These are phyloP conservation scores for Latrodectus geometricus DNA, from an alignment of 1,140 invertebrate species.

Conservation along the genomic window DNA sequence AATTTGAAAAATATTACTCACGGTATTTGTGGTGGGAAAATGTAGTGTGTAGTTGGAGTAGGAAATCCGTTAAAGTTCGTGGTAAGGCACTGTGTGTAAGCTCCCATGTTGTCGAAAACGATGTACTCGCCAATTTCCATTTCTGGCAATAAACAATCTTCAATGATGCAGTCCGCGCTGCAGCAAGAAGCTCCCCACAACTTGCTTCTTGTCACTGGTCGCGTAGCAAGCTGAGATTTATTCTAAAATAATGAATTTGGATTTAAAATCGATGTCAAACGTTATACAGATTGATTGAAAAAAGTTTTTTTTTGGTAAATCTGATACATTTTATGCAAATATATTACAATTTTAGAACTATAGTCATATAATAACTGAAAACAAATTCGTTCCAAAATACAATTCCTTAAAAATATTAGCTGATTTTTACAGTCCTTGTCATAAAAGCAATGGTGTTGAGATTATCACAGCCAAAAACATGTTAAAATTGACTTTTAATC, in stretches of 20 bases:
- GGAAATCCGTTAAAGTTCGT: constrained; percentile 72
- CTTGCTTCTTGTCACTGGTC: constrained; percentile 61
- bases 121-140: constrained; percentile 71
- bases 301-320: no score
- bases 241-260: constrained; percentile 9
- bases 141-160: constrained; percentile 69
- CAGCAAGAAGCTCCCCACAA: constrained; percentile 74
- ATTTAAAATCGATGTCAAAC: not conserved
- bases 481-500: no score
- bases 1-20: constrained; percentile 1
- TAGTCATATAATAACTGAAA: no score
- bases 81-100: constrained; percentile 72
- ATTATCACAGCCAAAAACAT: no score
- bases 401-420: no score
- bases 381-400: no score
- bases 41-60: constrained; percentile 69
- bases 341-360: no score
- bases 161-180: constrained; percentile 69
- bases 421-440: no score
- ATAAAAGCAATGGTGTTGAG: no score
- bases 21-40: constrained; percentile 63
- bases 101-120: constrained; percentile 72
- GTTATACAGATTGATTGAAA: no score
- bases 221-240: constrained; percentile 16
- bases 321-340: no score